phyloP scores from a whole-genome alignment of 2,797 vertebrate genomes.

The Chelonia mydas region DNA sequence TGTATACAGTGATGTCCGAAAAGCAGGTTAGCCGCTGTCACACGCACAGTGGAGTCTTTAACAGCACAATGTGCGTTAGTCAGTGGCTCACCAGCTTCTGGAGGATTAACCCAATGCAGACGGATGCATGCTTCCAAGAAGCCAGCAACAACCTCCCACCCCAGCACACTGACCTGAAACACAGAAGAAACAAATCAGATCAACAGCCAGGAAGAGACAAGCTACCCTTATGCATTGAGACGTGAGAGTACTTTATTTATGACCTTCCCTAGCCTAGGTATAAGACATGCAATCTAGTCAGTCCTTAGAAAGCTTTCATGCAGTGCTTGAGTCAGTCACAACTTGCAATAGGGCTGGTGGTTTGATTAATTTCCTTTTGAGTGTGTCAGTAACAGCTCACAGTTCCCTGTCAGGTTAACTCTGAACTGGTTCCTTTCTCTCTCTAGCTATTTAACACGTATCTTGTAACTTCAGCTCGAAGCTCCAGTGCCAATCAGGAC shows the following conservation, averaged over 20 bases:
- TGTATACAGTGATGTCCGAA: constrained; percentile 83
- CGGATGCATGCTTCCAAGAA: neutral
- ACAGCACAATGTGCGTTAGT: constrained; percentile 99
- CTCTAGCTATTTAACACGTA: neutral
- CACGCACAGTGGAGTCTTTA: constrained; percentile 98
- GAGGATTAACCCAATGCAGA: constrained; percentile 70
- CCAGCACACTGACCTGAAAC: constrained; percentile 1
- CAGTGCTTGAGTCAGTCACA: neutral
- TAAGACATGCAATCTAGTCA: neutral
- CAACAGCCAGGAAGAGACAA: neutral
- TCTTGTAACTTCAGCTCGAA: too few species aligned
- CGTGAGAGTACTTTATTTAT: too few species aligned
- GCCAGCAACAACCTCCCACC: neutral
- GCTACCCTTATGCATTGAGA: neutral
- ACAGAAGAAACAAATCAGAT: neutral
- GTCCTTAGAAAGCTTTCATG: neutral
- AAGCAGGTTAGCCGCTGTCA: constrained; percentile 99
- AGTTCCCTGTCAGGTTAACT: neutral
- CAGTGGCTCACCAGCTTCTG: constrained; percentile 99
- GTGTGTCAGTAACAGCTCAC: neutral
- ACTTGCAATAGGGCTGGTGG: neutral
- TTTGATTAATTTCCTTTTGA: neutral
- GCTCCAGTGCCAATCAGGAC: neutral
- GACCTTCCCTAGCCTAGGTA: neutral
- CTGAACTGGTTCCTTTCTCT: neutral